A percentile compares a stretch with the other conserved stretches of the same genome.
Conservation (phyloP, 2,888 invertebrate genomes). For the Aromia moschata region DNA sequence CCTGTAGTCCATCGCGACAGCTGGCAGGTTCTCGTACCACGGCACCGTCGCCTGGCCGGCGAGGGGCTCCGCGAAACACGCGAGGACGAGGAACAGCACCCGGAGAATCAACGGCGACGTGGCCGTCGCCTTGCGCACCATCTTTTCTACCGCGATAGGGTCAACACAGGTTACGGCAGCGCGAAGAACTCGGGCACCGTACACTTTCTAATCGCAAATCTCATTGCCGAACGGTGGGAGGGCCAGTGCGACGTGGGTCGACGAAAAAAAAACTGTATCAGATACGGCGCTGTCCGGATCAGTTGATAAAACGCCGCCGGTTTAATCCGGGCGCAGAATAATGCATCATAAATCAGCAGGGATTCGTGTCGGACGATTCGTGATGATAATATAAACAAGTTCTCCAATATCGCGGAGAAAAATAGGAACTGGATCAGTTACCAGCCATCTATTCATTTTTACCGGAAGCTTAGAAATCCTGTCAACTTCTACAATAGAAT, state of each 20-base stretch:
- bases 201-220: constrained; percentile 19
- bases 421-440: too few species aligned
- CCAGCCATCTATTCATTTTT: too few species aligned
- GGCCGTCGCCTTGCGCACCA: constrained; percentile 45
- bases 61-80: constrained; percentile 29
- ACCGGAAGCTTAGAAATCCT: too few species aligned
- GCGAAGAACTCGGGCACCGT: neutral
- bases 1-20: constrained; percentile 95
- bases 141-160: constrained; percentile 35
- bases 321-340: too few species aligned
- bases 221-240: constrained; percentile 2
- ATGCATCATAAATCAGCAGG: too few species aligned
- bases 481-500: too few species aligned
- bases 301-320: too few species aligned
- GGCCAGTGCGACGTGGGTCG: neutral
- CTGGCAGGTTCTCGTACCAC: constrained; percentile 89
- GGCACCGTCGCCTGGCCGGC: constrained; percentile 67
- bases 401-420: too few species aligned
- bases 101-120: constrained; percentile 45
- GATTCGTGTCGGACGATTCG: too few species aligned
- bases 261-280: too few species aligned
- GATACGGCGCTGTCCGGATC: too few species aligned
- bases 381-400: too few species aligned
- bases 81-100: constrained; percentile 38
- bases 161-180: constrained; percentile 11